Conservation (phyloP, 2,113 vertebrate species). For the Ochotona princeps region DNA sequence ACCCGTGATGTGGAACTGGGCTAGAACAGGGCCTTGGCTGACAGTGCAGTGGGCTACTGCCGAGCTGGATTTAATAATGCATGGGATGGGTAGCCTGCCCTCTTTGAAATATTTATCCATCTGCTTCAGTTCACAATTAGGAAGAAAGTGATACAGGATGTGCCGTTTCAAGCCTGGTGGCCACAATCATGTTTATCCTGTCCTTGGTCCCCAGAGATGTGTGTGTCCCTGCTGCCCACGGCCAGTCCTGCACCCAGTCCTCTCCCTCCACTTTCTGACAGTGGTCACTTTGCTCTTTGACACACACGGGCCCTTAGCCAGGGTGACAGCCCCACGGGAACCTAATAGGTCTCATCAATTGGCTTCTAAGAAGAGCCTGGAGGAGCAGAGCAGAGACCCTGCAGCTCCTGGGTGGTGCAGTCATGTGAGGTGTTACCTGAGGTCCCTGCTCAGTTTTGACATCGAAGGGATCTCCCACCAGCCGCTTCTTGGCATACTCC, state of each 20-base stretch:
- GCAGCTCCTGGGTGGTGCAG: too few relatives aligned
- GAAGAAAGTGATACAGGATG: conserved; percentile 54
- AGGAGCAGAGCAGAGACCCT: not conserved
- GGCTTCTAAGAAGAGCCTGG: not conserved
- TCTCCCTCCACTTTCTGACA: not conserved
- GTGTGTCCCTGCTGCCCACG: not conserved
- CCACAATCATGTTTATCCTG: not conserved
- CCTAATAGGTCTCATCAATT: rapidly evolving
- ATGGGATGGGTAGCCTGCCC: conserved; percentile 14
- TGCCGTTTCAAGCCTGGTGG: conserved; percentile 30
- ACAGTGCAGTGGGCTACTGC: not conserved
- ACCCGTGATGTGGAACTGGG: not conserved
- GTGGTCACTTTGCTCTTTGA: not conserved
- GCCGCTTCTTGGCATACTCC: conserved; percentile 90
- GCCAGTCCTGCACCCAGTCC: too few relatives aligned
- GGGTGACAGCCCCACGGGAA: not conserved
- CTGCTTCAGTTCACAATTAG: conserved; percentile 7
- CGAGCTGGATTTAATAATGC: conserved; percentile 28
- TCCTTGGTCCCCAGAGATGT: not conserved
- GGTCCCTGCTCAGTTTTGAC: conserved; percentile 93
- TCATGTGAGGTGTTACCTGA: conserved; percentile 87
- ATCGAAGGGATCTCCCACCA: conserved; percentile 94
- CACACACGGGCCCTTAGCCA: rapidly evolving
- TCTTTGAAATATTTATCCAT: conserved; percentile 65
- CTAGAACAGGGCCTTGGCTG: not conserved